Evolutionary conservation across 2,888 invertebrate species (phyloP), one percentile per base, ranked within the genome.

Genomic region (Nephrotoma guestfalica): DNA sequence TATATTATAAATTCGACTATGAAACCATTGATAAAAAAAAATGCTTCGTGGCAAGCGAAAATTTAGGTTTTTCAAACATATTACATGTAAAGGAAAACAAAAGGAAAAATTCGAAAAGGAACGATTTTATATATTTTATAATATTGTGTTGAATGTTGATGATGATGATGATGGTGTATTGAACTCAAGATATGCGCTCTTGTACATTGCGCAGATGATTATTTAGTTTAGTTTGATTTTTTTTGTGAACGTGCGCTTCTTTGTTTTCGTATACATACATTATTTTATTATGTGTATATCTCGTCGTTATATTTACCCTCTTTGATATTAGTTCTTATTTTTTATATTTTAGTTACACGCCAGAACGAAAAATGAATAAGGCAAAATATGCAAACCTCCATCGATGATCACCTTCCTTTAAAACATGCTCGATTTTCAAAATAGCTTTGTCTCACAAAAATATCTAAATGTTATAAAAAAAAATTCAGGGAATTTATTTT

Each of bases 191-290:
- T 40, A 41, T 84, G 84, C 84, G 84, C 84, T 84, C n/a, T 84
- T n/a, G 84, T 84, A 15, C 15, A 7, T n/a, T 84, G 84, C 84
- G 84, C 84, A 84, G 84, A 84, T 84, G 84, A 84, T 41, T n/a
- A 41, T 84, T 84, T 84, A 84, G 41, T 41, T 41, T 84, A 42
- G n/a, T 84, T 41, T 5, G 41, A 41, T 84, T 42, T 84, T 84
- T 84, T 84, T 84, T 84, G 40, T 84, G 84, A 84, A 84, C 84
- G 84, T 84, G 84, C 84, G 41, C 84, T 41, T 15, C 41, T 84
- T 84, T 84, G 84, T 84, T 41, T 42, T 84, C 42, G 41, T n/a
- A 41, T 83, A 41, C 7, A 83, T 83, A 40, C 9, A 40, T 83
- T 47, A 11, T 47, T 47, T 47, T 11, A 83, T 40, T 30, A 83